Evolutionary conservation across 2,888 invertebrate species (phyloP).

Genomic region (Diarsia rubi): DNA sequence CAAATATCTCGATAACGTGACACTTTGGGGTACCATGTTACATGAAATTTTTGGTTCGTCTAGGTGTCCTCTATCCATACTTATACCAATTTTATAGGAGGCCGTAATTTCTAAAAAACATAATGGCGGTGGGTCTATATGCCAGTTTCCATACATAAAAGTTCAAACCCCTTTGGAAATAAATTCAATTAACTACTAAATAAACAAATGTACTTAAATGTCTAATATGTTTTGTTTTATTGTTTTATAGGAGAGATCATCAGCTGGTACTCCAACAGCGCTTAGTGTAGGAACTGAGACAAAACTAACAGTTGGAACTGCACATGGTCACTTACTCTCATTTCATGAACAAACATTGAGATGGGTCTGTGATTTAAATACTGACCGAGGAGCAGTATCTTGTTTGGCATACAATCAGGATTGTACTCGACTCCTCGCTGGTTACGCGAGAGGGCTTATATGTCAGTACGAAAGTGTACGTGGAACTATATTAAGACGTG

Average conservation of each 20-base stretch:
- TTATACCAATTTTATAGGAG: no score
- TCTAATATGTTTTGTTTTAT: conserved; percentile 11
- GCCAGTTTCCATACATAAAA: no score
- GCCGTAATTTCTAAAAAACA: no score
- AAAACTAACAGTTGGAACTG: conserved; percentile 97
- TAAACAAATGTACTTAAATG: conserved; percentile 2
- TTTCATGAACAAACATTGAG: conserved; percentile 95
- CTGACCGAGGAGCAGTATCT: conserved; percentile 95
- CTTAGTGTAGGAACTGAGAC: conserved; percentile 93
- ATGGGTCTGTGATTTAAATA: conserved; percentile 95
- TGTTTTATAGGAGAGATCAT: conserved; percentile 94
- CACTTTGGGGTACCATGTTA: no score
- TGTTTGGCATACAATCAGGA: conserved; percentile 97
- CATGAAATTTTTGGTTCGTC: no score
- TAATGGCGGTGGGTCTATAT: no score
- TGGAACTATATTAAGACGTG: conserved; percentile 88
- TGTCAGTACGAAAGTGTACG: conserved; percentile 96
- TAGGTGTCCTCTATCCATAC: no score
- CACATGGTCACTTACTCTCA: conserved; percentile 97
- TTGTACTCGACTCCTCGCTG: conserved; percentile 95
- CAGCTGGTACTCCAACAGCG: conserved; percentile 97
- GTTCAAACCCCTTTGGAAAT: no score
- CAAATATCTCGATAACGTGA: no score
- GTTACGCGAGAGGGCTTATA: conserved; percentile 95
- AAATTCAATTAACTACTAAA: no score